phyloP scores from a whole-genome alignment of 2,888 invertebrate genomes.

The Eudemis profundana region DNA sequence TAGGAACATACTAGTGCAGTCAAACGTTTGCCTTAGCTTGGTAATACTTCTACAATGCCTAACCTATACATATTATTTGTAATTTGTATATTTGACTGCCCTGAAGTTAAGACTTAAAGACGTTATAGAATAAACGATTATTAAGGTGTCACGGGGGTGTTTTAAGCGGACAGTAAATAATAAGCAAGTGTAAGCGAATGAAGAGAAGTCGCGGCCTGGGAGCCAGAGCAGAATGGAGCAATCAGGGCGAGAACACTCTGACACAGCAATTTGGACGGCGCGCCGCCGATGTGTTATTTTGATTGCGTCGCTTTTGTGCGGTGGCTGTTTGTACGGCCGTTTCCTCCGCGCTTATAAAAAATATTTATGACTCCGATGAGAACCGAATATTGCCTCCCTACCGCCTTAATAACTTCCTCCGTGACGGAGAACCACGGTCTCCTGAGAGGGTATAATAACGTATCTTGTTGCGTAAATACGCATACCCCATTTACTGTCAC shows the following conservation, averaged over 20 bases:
- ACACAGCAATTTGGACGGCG: constrained; percentile 80
- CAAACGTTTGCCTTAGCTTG: no score
- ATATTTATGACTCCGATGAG: constrained; percentile 67
- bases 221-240: constrained; percentile 78
- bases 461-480: constrained; percentile 47
- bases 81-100: neutral
- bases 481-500: constrained; percentile 46
- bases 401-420: constrained; percentile 62
- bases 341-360: constrained; percentile 68
- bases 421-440: constrained; percentile 54
- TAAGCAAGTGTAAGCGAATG: constrained; percentile 70
- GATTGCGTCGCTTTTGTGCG: constrained; percentile 78
- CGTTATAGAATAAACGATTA: constrained; percentile 13
- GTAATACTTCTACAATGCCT: neutral
- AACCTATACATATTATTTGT: neutral
- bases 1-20: no score
- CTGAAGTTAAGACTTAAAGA: neutral
- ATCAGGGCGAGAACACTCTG: constrained; percentile 81
- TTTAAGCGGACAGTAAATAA: constrained; percentile 54
- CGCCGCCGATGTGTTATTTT: constrained; percentile 79
- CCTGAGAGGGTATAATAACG: constrained; percentile 56
- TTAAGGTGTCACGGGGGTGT: constrained; percentile 6
- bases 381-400: constrained; percentile 63
- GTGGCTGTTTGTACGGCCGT: constrained; percentile 68
- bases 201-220: constrained; percentile 60